Percentiles rank a stretch among this genome's conserved stretches.
Evolutionary conservation across 23 tunicate species (phyloP).

Genomic region (Trididemnum clinides): DNA sequence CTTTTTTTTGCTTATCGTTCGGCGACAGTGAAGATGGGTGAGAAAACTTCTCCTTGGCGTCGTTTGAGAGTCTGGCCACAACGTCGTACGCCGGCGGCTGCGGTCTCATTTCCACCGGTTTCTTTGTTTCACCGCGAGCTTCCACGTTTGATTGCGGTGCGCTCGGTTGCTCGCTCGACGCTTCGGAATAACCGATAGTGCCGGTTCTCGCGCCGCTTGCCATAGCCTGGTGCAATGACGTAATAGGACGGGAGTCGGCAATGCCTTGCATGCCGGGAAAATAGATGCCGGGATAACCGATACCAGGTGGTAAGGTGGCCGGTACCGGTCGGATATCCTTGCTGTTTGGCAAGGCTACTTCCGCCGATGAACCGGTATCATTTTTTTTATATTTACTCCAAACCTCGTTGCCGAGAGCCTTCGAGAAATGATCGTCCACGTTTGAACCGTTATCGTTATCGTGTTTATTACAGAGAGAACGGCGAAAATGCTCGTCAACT

Average conservation of each 20-base stretch:
- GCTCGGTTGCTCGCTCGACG: not conserved
- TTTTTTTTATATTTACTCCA: constrained; percentile 47
- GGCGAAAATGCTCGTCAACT: constrained; percentile 72
- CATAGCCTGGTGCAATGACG: not conserved
- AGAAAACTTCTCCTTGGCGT: not conserved
- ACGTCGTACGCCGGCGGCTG: constrained; percentile 9
- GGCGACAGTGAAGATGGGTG: not conserved
- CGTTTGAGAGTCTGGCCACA: not conserved
- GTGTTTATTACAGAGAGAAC: constrained; percentile 64
- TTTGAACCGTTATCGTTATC: constrained; percentile 26
- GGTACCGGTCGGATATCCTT: not conserved
- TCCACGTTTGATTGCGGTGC: not conserved
- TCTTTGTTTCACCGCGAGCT: not conserved
- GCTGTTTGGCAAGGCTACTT: not conserved
- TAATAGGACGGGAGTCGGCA: not conserved
- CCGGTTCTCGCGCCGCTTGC: not conserved
- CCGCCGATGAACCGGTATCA: constrained; percentile 12
- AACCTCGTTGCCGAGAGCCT: constrained; percentile 61
- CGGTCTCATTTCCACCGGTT: not conserved
- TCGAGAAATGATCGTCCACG: constrained; percentile 82
- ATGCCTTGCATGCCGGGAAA: not conserved
- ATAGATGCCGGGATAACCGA: not conserved
- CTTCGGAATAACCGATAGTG: not conserved
- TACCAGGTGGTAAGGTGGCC: not conserved
- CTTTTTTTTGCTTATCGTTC: not conserved